These are phyloP conservation scores for Drosophila mulleri DNA, from an alignment of 2,888 invertebrate species.

Conservation along the genomic window DNA sequence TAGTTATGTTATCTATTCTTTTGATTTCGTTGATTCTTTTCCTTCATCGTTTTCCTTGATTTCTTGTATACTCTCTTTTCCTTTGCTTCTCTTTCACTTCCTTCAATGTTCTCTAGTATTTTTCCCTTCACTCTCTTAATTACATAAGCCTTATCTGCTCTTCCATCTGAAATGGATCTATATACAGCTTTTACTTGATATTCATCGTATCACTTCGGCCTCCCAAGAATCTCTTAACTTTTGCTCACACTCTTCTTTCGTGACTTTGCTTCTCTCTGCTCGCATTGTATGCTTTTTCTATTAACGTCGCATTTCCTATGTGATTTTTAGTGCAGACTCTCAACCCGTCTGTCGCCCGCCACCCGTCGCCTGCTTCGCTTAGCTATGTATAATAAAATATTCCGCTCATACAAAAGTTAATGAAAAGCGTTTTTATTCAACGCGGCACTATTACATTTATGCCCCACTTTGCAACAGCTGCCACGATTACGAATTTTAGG, in stretches of 20 bases:
- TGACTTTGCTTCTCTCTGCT: neutral
- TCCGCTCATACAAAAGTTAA: conserved; percentile 7
- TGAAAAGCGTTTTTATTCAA: conserved; percentile 17
- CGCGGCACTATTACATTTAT: conserved; percentile 16
- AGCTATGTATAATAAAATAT: conserved; percentile 14
- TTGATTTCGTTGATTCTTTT: no score
- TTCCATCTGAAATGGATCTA: neutral
- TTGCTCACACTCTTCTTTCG: neutral
- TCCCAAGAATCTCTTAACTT: neutral
- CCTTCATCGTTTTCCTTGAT: no score
- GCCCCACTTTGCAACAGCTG: conserved; percentile 41
- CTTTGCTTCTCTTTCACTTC: no score
- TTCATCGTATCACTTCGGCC: neutral
- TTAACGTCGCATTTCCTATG: neutral
- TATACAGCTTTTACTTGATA: neutral
- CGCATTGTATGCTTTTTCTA: neutral
- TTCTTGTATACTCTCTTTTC: no score
- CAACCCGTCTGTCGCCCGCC: neutral
- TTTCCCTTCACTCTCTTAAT: neutral
- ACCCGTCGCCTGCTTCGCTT: neutral
- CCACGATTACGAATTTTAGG: conserved; percentile 13
- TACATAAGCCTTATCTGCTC: neutral
- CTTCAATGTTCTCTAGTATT: no score
- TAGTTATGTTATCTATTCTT: no score
- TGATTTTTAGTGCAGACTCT: neutral